Evolutionary conservation across 1,140 invertebrate genomes (phyloP), one percentile per base, ranked within the genome.

Genomic region (Eumaeus atala): DNA sequence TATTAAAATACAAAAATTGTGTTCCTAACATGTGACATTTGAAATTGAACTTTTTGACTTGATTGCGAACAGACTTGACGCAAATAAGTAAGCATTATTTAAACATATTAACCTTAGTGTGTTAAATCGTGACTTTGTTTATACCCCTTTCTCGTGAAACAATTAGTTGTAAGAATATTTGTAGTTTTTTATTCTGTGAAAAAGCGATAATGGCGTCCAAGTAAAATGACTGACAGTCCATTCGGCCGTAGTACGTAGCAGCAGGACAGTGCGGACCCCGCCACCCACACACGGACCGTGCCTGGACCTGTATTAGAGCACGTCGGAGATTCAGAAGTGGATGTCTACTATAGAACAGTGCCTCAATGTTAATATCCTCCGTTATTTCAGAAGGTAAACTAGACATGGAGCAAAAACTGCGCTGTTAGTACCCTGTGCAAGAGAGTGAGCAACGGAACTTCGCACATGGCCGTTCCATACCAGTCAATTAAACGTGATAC

Each of bases 371-470:
- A 28, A 37, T 52, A 16, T 52, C 36, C 36, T 5, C 36, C 18
- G 40, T 52, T 11, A 36, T 37, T n/a, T 12, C 51, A 18, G 51
- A 52, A 18, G 51, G 51, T 5, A 52, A 52, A 42, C 12, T 52
- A 11, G 21, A 52, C 18, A 21, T 36, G 1, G 36, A 52, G 10
- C 38, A 52, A 33, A 52, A 52, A 40, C 14, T 50, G 12, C 21
- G 33, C 9, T n/a, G 21, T 52, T 9, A 52, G 38, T 40, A 17
- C 35, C 11, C 4, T 40, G 16, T 52, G 37, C 17, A 34, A 37
- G 17, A 40, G 17, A 40, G 37, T 52, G 28, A 18, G 8, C 9
- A 16, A 52, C 36, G 36, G 37, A 1, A 40, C 8, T 28, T 28
- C 36, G 16, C 50, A 51, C 0, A 40, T 51, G 35, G 35, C 50